Evolutionary conservation across 2,797 vertebrate species (phyloP).

Genomic region (Trachops cirrhosus): DNA sequence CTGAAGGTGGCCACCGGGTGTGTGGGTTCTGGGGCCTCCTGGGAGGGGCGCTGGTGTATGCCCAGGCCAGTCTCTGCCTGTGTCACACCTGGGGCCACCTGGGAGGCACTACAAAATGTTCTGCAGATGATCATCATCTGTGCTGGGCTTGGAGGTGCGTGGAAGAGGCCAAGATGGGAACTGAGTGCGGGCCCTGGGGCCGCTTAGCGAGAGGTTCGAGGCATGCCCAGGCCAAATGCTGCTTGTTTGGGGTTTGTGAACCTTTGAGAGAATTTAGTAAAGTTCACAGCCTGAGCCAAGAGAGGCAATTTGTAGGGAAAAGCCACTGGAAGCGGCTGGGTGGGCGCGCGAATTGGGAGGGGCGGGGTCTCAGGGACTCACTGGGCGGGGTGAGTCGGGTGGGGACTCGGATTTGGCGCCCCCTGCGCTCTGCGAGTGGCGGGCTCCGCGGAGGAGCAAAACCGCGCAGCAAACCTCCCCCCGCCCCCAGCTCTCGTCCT

Average conservation of each 20-base stretch:
- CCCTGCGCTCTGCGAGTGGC: not conserved
- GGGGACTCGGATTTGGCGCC: not conserved
- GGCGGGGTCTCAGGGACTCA: not conserved
- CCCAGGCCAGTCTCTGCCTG: not conserved
- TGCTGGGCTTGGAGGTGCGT: not conserved
- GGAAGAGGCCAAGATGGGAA: not conserved
- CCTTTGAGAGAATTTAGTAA: not conserved
- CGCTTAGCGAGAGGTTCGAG: not conserved
- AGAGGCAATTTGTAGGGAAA: not conserved
- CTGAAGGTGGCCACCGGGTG: not conserved
- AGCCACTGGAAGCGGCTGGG: not conserved
- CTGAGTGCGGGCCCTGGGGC: not conserved
- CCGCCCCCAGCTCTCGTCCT: too few species aligned
- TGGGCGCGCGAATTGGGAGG: not conserved
- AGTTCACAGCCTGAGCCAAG: not conserved
- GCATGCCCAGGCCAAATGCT: not conserved
- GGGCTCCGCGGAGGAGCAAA: not conserved
- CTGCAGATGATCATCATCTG: not conserved
- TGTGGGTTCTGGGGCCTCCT: not conserved
- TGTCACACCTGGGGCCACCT: not conserved
- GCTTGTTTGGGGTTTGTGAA: not conserved
- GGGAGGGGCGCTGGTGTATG: not conserved
- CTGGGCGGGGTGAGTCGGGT: not conserved
- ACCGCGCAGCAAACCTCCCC: not conserved
- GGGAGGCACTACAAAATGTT: not conserved